These are phyloP conservation scores for Silurus glanis DNA, from an alignment of 2,113 vertebrate genomes.

Conservation along the genomic window DNA sequence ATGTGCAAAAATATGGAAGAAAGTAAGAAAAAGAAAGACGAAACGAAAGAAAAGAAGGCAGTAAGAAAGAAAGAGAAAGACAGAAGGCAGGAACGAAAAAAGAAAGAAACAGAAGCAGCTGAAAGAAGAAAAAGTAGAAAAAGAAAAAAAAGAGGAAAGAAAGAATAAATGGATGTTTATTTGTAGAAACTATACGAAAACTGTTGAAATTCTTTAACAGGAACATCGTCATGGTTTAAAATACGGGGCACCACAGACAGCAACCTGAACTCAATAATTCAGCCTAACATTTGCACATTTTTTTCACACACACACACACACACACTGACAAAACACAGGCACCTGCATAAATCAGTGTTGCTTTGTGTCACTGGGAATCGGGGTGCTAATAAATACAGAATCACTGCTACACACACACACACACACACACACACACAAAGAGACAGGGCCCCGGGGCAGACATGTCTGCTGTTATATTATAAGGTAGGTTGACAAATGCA, in stretches of 20 bases:
- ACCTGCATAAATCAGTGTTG: neutral
- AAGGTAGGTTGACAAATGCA: neutral
- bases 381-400: constrained; percentile 10
- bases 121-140: too few relatives aligned
- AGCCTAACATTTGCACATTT: neutral
- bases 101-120: too few relatives aligned
- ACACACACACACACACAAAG: constrained; percentile 7
- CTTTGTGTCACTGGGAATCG: neutral
- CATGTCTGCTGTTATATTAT: neutral
- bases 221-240: neutral
- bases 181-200: too few relatives aligned
- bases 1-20: too few relatives aligned
- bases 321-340: neutral
- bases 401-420: neutral
- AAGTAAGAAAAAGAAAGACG: too few relatives aligned
- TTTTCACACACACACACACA: neutral
- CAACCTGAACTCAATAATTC: neutral
- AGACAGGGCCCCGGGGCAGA: neutral
- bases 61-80: too few relatives aligned
- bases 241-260: neutral
- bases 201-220: neutral
- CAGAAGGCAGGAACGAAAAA: too few relatives aligned
- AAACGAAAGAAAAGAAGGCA: too few relatives aligned
- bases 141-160: too few relatives aligned
- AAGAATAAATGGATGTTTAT: too few relatives aligned